A percentile compares a stretch with the other conserved stretches of the same genome.
Conservation (phyloP, 2,888 invertebrate genomes). For the Acleris emargana region DNA sequence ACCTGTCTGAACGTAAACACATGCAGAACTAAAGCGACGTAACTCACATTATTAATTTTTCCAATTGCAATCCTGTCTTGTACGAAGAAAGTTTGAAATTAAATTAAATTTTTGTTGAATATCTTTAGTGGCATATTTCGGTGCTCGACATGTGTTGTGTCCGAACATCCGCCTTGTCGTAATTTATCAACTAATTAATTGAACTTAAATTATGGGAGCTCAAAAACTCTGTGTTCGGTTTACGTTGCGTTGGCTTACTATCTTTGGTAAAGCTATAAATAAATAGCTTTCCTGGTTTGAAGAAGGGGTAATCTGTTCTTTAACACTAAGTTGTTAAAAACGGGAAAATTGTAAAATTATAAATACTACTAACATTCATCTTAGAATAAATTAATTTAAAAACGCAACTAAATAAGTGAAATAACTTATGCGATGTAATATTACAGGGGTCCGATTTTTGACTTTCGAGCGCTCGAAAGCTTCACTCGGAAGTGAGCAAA, state of each 20-base stretch:
- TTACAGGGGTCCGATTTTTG: too few species aligned
- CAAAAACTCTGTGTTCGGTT: neutral
- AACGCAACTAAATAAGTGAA: too few species aligned
- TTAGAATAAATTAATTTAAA: too few species aligned
- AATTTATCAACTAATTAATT: conserved; percentile 35
- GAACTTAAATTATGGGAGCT: conserved; percentile 2
- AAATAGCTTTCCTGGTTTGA: too few species aligned
- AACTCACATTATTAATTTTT: neutral
- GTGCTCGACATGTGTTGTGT: conserved; percentile 33
- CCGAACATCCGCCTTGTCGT: conserved; percentile 26
- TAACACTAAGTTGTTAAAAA: too few species aligned
- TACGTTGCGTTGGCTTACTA: neutral
- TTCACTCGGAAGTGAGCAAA: too few species aligned
- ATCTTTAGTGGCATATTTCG: conserved; percentile 25
- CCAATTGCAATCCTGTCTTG: neutral
- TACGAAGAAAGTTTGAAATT: neutral
- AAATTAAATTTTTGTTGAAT: neutral
- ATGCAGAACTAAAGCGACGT: neutral
- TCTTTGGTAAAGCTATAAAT: neutral
- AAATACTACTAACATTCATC: too few species aligned
- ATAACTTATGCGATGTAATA: too few species aligned
- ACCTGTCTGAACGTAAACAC: conserved; percentile 17
- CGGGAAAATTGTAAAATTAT: too few species aligned
- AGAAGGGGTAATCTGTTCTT: too few species aligned
- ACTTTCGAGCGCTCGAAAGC: too few species aligned